Base-by-base conservation (phyloP, 1,140 invertebrate species). In the Zelostemma sp. region DNA sequence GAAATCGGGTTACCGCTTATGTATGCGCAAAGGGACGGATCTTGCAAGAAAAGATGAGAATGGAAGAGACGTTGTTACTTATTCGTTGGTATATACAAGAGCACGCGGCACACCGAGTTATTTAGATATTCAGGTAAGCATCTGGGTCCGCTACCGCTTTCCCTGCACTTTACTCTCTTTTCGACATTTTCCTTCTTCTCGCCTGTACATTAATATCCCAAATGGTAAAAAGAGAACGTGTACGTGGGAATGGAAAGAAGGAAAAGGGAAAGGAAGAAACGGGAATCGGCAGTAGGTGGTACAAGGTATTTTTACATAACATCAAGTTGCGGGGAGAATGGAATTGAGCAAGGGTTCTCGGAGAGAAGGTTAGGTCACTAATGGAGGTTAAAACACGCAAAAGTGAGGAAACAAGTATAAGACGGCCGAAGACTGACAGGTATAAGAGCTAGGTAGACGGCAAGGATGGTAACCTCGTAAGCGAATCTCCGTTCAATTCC, bases 271-370 rank as follows among this genome's bases (percentile, higher is more conserved):
- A 53, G 31, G 19, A 12, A 12, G 40, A 49, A 46, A 19, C 18
- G 18, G 18, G 18, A 46, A 35, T 19, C 17, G 28, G 6, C 28
- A 40, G 53, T 41, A 46, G 66, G 64, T 41, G 47, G 45, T 33
- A 55, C 61, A 64, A 49, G 74, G 67, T 77, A 80, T 83, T 83
- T 85, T 83, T 85, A 83, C 82, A 82, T 85, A 82, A 81, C 81
- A 79, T 80, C 80, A 79, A 79, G 73, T 76, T 73, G 73, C 69
- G 66, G 57, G 46, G 45, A 47, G 51, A 50, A 48, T 40, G 50
- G 50, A 21, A 47, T 19, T 19, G 48, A 50, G 66, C 38, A 38
- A 53, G 62, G 40, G 57, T 48, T 33, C 56, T 57, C 38, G 41
- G 64, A 55, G 54, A 64, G 58, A 60, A 63, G 61, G 63, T 69